Conservation (phyloP, 2,113 vertebrate species). For the Pristiophorus japonicus region DNA sequence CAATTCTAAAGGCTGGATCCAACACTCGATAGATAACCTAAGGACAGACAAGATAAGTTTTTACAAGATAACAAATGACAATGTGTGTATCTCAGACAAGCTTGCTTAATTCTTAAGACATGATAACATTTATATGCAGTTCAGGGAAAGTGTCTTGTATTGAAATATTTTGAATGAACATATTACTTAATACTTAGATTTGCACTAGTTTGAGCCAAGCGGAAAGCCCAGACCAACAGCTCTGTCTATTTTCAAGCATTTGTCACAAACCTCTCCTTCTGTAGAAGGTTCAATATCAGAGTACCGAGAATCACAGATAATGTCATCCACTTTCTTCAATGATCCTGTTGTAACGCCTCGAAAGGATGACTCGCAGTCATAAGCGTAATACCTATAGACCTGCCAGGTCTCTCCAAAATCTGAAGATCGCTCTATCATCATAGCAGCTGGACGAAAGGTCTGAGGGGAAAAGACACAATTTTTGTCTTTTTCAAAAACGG, state of each 20-base stretch:
- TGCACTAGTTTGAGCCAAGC: background rate
- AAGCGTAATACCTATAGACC: conserved; percentile 90
- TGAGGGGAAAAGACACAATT: conserved; percentile 46
- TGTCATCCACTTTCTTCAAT: conserved; percentile 89
- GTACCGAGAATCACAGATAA: conserved; percentile 92
- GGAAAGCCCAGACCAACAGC: background rate
- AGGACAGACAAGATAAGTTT: conserved; percentile 41
- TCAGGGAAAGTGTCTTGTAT: background rate
- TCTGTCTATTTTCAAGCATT: background rate
- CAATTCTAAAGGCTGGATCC: conserved; percentile 88
- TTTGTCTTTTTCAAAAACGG: background rate
- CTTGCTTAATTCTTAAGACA: background rate
- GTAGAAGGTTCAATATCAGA: conserved; percentile 96
- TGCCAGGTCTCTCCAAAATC: conserved; percentile 88
- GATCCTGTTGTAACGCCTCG: conserved; percentile 71
- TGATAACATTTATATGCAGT: background rate
- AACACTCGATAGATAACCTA: conserved; percentile 93
- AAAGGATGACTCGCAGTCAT: conserved; percentile 87
- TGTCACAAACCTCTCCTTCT: conserved; percentile 78
- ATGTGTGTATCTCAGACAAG: background rate
- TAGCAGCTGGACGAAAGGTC: conserved; percentile 92
- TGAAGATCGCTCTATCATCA: conserved; percentile 90
- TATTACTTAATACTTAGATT: background rate
- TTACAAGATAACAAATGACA: background rate
- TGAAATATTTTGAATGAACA: background rate